Conservation (phyloP, 2,797 vertebrate genomes). For the Peromyscus aztecus region DNA sequence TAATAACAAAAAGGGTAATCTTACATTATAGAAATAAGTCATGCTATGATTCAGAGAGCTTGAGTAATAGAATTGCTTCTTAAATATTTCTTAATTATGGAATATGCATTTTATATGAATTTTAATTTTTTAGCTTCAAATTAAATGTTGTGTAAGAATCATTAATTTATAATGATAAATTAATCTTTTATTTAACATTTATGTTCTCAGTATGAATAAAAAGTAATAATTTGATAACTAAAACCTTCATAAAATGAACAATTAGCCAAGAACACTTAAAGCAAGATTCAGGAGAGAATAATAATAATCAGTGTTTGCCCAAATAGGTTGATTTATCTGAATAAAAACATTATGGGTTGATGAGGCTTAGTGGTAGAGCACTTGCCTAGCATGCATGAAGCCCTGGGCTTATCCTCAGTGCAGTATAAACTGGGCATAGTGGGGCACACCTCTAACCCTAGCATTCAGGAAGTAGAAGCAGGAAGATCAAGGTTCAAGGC, state of each 20-base stretch:
- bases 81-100: slow-evolving; percentile 65
- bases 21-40: slow-evolving; percentile 37
- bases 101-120: slow-evolving; percentile 59
- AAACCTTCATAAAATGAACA: slow-evolving; percentile 65
- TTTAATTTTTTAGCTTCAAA: slow-evolving; percentile 75
- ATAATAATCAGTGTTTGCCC: slow-evolving; percentile 27
- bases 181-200: slow-evolving; percentile 64
- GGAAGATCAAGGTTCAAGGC: neutral
- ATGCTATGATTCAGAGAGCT: slow-evolving; percentile 33
- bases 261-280: slow-evolving; percentile 56
- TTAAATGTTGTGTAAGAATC: slow-evolving; percentile 71
- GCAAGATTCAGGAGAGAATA: slow-evolving; percentile 26
- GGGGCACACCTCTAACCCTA: neutral
- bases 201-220: slow-evolving; percentile 68
- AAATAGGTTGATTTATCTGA: neutral
- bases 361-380: neutral
- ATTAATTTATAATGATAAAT: slow-evolving; percentile 71
- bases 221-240: slow-evolving; percentile 63
- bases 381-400: neutral
- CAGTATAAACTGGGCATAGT: neutral
- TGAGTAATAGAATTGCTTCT: slow-evolving; percentile 55
- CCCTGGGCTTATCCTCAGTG: too few relatives aligned
- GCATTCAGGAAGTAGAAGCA: neutral
- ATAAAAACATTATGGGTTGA: neutral
- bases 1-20: neutral